Evolutionary conservation across 2,797 vertebrate genomes (phyloP).

Genomic region (Hemibagrus guttatus): DNA sequence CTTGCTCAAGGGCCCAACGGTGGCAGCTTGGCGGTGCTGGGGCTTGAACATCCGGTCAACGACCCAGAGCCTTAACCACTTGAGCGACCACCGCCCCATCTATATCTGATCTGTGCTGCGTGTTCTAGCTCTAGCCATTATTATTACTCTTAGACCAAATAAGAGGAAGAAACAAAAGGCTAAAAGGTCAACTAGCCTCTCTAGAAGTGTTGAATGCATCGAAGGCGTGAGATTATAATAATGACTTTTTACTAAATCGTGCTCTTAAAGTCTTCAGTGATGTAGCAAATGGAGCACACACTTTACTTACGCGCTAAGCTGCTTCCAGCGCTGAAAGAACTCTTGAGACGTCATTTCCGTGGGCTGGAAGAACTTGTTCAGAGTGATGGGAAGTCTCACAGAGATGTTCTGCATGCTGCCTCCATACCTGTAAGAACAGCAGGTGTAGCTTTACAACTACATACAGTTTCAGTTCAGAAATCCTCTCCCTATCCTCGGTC

Average conservation of each 20-base stretch:
- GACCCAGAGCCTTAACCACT: no score
- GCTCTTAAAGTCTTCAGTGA: neutral
- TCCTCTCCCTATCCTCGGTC: neutral
- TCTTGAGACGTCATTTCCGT: conserved; percentile 90
- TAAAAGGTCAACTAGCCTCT: neutral
- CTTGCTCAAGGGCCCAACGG: no score
- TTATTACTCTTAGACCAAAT: neutral
- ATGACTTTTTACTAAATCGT: no score
- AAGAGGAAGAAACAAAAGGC: no score
- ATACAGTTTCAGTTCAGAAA: neutral
- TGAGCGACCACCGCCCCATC: no score
- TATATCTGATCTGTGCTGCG: no score
- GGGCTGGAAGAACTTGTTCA: conserved; percentile 95
- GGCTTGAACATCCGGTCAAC: no score
- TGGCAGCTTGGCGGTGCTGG: no score
- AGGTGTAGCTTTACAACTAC: neutral
- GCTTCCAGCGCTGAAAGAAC: conserved; percentile 95
- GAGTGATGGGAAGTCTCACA: conserved; percentile 86
- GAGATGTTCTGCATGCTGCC: conserved; percentile 87
- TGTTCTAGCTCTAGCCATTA: neutral
- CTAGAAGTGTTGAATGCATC: neutral
- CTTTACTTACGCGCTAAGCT: conserved; percentile 85
- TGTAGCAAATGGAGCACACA: no score
- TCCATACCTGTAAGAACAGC: conserved; percentile 77
- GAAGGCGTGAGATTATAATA: no score